Evolutionary conservation across 1,140 invertebrate species (phyloP).

Genomic region (Trachymyrmex septentrionalis): DNA sequence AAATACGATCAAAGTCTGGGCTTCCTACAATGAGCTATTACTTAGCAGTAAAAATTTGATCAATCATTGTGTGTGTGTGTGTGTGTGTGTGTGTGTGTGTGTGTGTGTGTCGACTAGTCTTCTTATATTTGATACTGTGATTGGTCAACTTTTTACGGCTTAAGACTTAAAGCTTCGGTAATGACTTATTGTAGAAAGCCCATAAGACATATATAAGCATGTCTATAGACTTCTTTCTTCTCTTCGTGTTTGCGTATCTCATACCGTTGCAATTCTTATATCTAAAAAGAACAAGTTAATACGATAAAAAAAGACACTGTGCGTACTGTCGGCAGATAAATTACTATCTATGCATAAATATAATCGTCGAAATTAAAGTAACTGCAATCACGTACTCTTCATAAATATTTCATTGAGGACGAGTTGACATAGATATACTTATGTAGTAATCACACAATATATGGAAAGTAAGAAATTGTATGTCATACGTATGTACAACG

Average conservation of each 20-base stretch:
- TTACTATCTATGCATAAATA: slow-evolving; percentile 6
- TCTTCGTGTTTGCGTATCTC: background rate
- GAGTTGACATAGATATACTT: slow-evolving; percentile 48
- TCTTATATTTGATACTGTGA: too few species aligned
- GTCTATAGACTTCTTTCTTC: background rate
- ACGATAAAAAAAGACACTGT: background rate
- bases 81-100: too few species aligned
- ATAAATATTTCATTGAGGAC: slow-evolving; percentile 56
- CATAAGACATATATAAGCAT: too few species aligned
- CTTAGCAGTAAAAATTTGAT: too few species aligned
- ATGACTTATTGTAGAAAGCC: too few species aligned
- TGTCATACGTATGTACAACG: slow-evolving; percentile 4
- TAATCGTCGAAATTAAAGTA: background rate
- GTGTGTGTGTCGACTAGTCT: too few species aligned
- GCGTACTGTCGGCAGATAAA: background rate
- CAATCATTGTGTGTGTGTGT: too few species aligned
- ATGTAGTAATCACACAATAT: slow-evolving; percentile 32
- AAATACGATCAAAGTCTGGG: too few species aligned
- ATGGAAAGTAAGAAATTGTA: slow-evolving; percentile 20
- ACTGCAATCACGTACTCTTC: background rate
- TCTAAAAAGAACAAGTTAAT: background rate
- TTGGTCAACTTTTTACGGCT: too few species aligned
- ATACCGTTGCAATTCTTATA: background rate
- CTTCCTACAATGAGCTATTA: too few species aligned
- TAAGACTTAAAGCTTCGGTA: too few species aligned